Evolutionary conservation across 1,140 invertebrate species (phyloP), one percentile per base, ranked within the genome.

Genomic region (Matsumurasca onukii): DNA sequence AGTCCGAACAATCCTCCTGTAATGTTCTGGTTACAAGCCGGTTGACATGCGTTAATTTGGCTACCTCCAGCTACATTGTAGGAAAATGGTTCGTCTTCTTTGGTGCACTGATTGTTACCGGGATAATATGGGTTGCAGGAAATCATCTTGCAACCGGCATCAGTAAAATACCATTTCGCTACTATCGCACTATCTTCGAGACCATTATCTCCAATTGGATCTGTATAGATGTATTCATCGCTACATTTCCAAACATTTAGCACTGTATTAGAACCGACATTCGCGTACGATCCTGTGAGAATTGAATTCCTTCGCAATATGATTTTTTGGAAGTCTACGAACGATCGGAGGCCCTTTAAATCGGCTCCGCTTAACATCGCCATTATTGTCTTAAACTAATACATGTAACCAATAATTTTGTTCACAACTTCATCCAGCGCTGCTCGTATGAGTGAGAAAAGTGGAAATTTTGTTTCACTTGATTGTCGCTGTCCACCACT

Each of bases 111-210:
- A 2, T 24, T 24, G 2, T 29, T 59, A 22, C 3, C 22, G 5
- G 55, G 55, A 29, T 59, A 59, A 29, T 27, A 59, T 3, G 25
- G 55, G 55, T 59, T 59, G 25, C 55, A 59, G 30, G 15, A 22
- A 12, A 59, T 29, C 15, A 24, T 29, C 5, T 59, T 25, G 25
- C 55, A 59, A 29, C 55, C 55, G 22, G 55, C n/a, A 5, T 29
- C 3, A 12, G 15, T 27, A n/a, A 29, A 59, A 25, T 1, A 9
- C 55, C 55, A 59, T 2, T 27, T 3, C 3, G 24, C 9, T 27
- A 59, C 55, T 22, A 59, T 59, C 22, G 55, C 55, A 22, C 9
- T 59, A 12, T 59, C 55, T 5, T 13, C 55, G 17, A 3, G 49
- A 51, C 17, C 3, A 20, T 51, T 22, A 3, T 20, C 3, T n/a